Evolutionary conservation across 2,888 invertebrate species (phyloP).

Genomic region (Callosobruchus maculatus): DNA sequence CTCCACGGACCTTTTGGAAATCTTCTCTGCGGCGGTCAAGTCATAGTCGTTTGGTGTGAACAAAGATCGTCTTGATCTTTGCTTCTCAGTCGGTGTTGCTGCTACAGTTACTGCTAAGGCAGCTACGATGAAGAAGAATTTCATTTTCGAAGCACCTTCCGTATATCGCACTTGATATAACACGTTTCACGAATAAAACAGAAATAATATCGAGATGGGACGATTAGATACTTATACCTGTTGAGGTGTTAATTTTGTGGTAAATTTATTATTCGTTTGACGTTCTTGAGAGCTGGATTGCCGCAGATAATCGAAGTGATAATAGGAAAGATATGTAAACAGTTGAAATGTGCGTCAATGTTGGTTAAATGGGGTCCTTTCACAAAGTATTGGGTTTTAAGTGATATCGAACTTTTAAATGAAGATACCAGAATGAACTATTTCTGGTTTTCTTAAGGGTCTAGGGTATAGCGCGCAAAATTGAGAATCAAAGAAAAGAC

Average conservation of each 20-base stretch:
- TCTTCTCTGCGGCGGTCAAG: conserved; percentile 14
- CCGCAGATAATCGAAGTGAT: neutral
- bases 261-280: neutral
- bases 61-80: conserved; percentile 13
- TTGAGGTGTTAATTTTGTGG: neutral
- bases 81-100: neutral
- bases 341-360: neutral
- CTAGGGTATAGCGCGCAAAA: too few relatives aligned
- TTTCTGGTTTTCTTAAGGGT: too few relatives aligned
- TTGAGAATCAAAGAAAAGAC: too few relatives aligned
- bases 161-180: neutral
- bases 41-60: conserved; percentile 9
- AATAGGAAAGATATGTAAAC: neutral
- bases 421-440: too few relatives aligned
- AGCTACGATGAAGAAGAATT: conserved; percentile 10
- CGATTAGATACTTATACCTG: neutral
- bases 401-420: too few relatives aligned
- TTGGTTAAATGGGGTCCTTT: neutral
- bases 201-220: neutral
- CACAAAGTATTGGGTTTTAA: neutral
- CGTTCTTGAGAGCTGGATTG: neutral
- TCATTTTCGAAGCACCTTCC: conserved; percentile 17
- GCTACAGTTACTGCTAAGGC: conserved; percentile 10
- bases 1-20: conserved; percentile 13
- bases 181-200: neutral